A percentile compares a stretch with the other conserved stretches of the same genome.
phyloP scores from a whole-genome alignment of 2,797 vertebrate species.

The Alexandromys oeconomus region DNA sequence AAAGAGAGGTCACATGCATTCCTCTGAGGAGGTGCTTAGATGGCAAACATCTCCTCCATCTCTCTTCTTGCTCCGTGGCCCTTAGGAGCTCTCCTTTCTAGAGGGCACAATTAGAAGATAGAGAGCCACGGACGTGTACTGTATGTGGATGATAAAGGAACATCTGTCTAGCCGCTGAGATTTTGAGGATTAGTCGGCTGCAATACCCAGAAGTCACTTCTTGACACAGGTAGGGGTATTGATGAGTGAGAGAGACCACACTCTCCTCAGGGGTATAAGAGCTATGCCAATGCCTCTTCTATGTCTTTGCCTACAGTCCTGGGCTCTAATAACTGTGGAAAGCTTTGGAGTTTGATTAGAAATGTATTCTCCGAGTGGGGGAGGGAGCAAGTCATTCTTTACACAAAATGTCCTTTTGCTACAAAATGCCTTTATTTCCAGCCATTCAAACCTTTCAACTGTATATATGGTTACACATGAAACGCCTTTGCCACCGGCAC shows the following conservation, averaged over 20 bases:
- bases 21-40: background rate
- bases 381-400: slow-evolving; percentile 21
- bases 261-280: background rate
- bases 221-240: background rate
- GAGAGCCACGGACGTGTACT: background rate
- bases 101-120: background rate
- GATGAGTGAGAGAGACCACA: background rate
- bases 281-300: background rate
- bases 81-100: background rate
- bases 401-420: slow-evolving; percentile 75
- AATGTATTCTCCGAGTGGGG: background rate
- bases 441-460: slow-evolving; percentile 68
- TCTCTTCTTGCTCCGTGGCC: background rate
- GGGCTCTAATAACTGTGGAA: background rate
- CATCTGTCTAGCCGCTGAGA: background rate
- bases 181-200: background rate
- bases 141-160: background rate
- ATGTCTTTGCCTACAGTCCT: slow-evolving; percentile 14
- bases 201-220: background rate
- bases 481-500: slow-evolving; percentile 29
- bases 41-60: background rate
- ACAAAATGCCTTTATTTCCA: slow-evolving; percentile 83
- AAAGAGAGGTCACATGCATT: background rate
- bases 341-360: slow-evolving; percentile 9
- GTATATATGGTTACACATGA: slow-evolving; percentile 53